phyloP scores from a whole-genome alignment of 1,140 invertebrate species.

The Pseudomyrmex flavicornis region DNA sequence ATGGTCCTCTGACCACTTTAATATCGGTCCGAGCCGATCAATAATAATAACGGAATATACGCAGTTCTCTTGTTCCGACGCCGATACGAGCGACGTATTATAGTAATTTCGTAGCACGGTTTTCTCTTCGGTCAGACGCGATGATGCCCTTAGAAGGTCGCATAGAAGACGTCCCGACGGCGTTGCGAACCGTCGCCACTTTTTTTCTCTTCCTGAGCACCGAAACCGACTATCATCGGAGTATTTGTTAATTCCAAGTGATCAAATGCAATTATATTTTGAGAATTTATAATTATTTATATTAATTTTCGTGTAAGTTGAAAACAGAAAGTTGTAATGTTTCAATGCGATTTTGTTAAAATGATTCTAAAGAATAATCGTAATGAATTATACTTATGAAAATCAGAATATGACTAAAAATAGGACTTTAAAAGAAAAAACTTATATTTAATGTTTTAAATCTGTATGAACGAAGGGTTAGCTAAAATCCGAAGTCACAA shows the following conservation, averaged over 20 bases:
- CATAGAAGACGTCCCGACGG: slow-evolving; percentile 24
- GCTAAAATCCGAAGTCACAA: slow-evolving; percentile 22
- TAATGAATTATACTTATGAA: no score
- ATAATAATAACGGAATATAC: slow-evolving; percentile 84
- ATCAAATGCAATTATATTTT: not conserved
- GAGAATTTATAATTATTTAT: not conserved
- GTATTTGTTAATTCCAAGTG: not conserved
- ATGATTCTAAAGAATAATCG: no score
- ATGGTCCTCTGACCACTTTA: slow-evolving; percentile 77
- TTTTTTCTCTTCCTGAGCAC: not conserved
- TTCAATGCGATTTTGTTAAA: no score
- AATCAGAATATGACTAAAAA: no score
- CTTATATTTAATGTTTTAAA: not conserved
- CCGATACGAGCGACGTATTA: slow-evolving; percentile 79
- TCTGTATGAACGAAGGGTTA: not conserved
- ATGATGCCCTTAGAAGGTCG: slow-evolving; percentile 40
- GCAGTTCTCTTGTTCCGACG: slow-evolving; percentile 74
- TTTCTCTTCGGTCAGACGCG: slow-evolving; percentile 34
- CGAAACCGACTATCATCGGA: not conserved
- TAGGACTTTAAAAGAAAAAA: not conserved
- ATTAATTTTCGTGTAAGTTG: not conserved
- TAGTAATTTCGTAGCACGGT: slow-evolving; percentile 81
- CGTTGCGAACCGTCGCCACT: not conserved
- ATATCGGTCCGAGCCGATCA: slow-evolving; percentile 81
- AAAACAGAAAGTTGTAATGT: no score